These are phyloP conservation scores for Chloropsis hardwickii DNA, from an alignment of 2,113 vertebrate genomes.

Conservation along the genomic window DNA sequence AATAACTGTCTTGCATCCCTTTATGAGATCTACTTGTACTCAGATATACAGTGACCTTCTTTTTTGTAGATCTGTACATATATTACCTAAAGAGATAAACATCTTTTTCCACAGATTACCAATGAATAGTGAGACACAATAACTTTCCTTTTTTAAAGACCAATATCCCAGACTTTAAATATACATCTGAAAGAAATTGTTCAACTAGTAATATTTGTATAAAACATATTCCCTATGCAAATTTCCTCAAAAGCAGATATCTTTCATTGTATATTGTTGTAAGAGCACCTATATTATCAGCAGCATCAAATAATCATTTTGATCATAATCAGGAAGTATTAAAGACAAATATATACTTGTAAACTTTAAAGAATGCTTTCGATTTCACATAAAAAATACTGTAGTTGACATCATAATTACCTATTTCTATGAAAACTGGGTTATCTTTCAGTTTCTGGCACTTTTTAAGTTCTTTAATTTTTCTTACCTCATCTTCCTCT, in stretches of 20 bases:
- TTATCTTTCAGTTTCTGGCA: neutral
- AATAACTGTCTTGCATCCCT: accelerated
- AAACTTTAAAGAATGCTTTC: neutral
- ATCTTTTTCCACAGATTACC: neutral
- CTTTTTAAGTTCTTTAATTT: neutral
- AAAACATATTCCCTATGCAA: neutral
- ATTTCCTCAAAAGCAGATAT: neutral
- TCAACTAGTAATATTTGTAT: neutral
- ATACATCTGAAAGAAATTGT: neutral
- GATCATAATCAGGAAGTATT: neutral
- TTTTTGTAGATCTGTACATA: neutral
- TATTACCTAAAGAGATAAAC: neutral
- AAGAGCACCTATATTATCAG: neutral
- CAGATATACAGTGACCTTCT: neutral
- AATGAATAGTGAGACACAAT: neutral
- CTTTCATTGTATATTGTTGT: neutral
- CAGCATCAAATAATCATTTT: neutral
- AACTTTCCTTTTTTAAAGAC: neutral
- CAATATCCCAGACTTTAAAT: neutral
- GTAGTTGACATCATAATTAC: neutral
- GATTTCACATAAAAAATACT: neutral
- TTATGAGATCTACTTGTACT: neutral
- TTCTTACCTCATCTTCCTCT: neutral
- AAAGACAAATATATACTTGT: neutral
- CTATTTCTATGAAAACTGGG: neutral